Conservation (phyloP, 2,113 vertebrate genomes). For the Motacilla tschutschensis region DNA sequence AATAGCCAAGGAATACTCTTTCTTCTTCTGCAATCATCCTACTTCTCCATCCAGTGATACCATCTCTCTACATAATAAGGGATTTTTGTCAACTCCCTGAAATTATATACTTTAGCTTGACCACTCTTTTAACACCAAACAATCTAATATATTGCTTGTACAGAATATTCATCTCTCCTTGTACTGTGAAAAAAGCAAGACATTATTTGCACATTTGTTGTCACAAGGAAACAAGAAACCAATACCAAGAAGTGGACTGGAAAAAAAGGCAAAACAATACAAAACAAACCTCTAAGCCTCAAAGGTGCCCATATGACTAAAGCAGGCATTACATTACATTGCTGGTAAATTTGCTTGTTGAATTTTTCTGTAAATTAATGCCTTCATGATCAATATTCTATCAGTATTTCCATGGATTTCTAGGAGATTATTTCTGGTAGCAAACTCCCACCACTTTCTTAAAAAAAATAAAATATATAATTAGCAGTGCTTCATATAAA, state of each 20-base stretch:
- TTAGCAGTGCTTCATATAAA: background rate
- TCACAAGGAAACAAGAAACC: background rate
- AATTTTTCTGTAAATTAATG: background rate
- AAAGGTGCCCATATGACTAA: background rate
- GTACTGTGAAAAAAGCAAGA: background rate
- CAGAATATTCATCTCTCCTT: background rate
- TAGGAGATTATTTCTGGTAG: background rate
- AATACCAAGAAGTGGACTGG: background rate
- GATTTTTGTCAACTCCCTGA: background rate
- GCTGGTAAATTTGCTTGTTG: background rate
- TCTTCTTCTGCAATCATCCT: background rate
- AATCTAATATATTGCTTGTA: background rate
- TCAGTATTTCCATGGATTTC: background rate
- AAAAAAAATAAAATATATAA: background rate
- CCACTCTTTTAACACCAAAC: background rate
- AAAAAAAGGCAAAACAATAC: background rate
- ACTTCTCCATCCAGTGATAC: background rate
- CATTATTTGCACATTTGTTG: background rate
- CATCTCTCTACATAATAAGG: background rate
- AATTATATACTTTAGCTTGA: background rate
- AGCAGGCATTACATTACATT: background rate
- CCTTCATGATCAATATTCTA: background rate
- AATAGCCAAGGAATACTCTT: background rate
- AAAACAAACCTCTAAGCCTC: background rate
- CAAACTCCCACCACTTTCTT: background rate